Evolutionary conservation across 2,888 invertebrate genomes (phyloP).

Genomic region (Chalcis sispes): DNA sequence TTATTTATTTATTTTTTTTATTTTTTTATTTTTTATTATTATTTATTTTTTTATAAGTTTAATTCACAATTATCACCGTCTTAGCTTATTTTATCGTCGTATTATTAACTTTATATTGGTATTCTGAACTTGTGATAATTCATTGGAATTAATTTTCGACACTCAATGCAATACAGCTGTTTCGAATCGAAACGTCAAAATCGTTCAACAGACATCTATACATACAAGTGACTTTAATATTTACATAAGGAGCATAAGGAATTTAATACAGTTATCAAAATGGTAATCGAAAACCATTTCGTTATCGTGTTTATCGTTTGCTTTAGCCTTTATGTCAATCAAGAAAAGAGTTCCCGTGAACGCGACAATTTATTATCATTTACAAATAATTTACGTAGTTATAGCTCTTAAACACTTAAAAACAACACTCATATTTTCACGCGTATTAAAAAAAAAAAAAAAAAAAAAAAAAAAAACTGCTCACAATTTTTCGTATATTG

Average conservation of each 20-base stretch:
- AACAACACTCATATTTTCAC: background rate
- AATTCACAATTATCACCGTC: too few relatives aligned
- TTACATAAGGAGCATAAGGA: conserved; percentile 28
- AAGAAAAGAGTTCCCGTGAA: conserved; percentile 40
- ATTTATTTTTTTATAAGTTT: background rate
- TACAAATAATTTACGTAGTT: background rate
- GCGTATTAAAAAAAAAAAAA: background rate
- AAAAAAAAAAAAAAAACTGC: too few relatives aligned
- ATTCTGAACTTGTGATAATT: background rate
- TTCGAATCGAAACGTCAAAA: conserved; percentile 8
- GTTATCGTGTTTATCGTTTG: conserved; percentile 3
- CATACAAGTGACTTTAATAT: conserved; percentile 21
- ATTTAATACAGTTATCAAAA: conserved; percentile 4
- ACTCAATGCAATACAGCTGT: conserved; percentile 12
- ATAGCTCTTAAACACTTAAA: background rate
- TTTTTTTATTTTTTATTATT: background rate
- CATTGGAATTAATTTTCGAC: conserved; percentile 17
- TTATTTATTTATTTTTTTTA: background rate
- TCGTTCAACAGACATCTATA: conserved; percentile 28
- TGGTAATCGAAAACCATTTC: conserved; percentile 8
- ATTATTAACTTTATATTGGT: too few relatives aligned
- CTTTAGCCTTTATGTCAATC: conserved; percentile 16
- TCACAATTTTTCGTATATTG: background rate
- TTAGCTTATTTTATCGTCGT: too few relatives aligned
- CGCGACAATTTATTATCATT: background rate